Evolutionary conservation across 1,140 invertebrate species (phyloP), one percentile per base, ranked within the genome.

Genomic region (Scaptodrosophila lebanonensis): DNA sequence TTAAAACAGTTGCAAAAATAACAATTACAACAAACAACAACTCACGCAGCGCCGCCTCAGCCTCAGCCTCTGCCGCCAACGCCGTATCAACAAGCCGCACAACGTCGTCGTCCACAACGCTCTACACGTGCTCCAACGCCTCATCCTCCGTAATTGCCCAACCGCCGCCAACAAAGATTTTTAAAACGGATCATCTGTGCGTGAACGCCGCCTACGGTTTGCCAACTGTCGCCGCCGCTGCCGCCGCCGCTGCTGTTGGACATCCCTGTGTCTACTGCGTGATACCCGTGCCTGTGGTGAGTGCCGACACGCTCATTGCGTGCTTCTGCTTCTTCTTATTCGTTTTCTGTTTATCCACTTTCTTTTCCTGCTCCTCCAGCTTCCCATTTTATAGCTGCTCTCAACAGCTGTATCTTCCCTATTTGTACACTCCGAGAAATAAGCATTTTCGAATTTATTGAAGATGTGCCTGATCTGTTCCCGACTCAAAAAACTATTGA

Each of bases 121-220:
- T 84, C 52, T 83, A 77, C 54, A 83, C 82, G 53, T 85, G 83
- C 63, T 75, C 79, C 13, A 79, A 59, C 60, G 69, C 79, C 50
- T 84, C 82, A 42, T 76, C 83, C 38, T 83, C 83, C 40, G 42
- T 85, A 51, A 61, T n/a, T 75, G 76, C 83, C 57, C 83, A 85
- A 57, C 83, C 83, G 48, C 83, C 83, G 49, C 83, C 83, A 79
- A 83, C 69, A 32, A 85, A 85, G 65, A 85, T 85, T 71, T 85
- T 85, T 76, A 85, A 85, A 64, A 85, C 83, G 83, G 83, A 85
- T 85, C 83, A 85, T 68, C 58, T 82, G 61, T 76, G 67, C 53
- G 66, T 83, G 45, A 85, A 73, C 73, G 51, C 73, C 53, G 64
- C 73, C 45, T 85, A 83, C 83, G 73, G 76, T 76, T 53, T 85